Evolutionary conservation across 2,113 vertebrate genomes (phyloP), one percentile per base, ranked within the genome.

Genomic region (Cyprinodon tularosa): DNA sequence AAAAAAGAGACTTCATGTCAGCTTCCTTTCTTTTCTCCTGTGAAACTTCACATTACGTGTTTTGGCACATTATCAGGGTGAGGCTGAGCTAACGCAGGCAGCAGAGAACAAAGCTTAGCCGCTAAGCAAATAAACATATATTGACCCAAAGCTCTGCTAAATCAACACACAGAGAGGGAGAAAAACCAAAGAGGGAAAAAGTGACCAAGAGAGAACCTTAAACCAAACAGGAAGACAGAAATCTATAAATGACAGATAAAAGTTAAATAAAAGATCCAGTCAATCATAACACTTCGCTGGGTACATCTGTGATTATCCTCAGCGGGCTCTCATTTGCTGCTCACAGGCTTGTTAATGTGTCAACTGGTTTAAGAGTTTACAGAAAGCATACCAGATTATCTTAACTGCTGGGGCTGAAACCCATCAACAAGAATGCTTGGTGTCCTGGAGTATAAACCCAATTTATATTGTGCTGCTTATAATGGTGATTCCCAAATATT

Each of bases 291-390:
- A 57, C 44, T 50, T 9, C 2, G 13, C 12, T 14, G 61, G 1
- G 36, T 17, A 20, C 6, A 20, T 22, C 40, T 64, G 63, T 57
- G 71, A 65, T 57, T 45, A 1, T 70, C 47, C 48, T 78, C 93
- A 88, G 73, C 88, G 90, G 93, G 77, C 74, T 90, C 80, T 85
- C 68, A 89, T 90, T 90, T 84, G 44, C 22, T 42, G 89, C 76
- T 89, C 87, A 89, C 70, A 84, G 12, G 84, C 89, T 82, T 81
- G 83, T 89, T 92, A 90, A 91, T 89, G 76, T 89, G 89, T 91
- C 81, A 81, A 89, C 74, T 85, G 74, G 63, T 89, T 83, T 93
- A 93, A 91, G 89, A 82, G 85, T 79, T 93, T 86, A 75, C 92
- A 93, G 89, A 93, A 72, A 57, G 82, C 86, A 86, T 81, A 72